phyloP scores from a whole-genome alignment of 2,113 vertebrate genomes.

The Gulo gulo region DNA sequence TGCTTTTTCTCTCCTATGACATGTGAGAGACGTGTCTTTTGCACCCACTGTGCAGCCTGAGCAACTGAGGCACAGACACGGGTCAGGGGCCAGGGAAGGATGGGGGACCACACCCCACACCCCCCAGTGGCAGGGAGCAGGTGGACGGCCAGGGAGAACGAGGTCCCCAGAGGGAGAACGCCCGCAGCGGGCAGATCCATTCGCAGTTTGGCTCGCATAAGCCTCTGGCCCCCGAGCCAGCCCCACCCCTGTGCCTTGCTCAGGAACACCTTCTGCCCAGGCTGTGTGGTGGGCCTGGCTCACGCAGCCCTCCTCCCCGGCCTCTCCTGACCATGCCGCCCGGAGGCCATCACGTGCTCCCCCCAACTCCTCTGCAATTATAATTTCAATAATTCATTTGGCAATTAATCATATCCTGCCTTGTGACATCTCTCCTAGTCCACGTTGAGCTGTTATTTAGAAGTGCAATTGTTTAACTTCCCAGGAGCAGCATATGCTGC shows the following conservation, averaged over 20 bases:
- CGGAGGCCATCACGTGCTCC: not conserved
- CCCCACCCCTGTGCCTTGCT: too few species aligned
- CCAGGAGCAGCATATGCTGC: slow-evolving; percentile 47
- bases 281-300: too few species aligned
- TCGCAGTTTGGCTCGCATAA: not conserved
- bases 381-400: slow-evolving; percentile 65
- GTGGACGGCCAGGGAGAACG: not conserved
- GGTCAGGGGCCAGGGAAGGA: not conserved
- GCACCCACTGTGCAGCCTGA: not conserved
- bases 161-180: not conserved
- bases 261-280: accelerated
- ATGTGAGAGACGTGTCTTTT: not conserved
- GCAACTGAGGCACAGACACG: not conserved
- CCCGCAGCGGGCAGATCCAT: accelerated
- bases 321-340: not conserved
- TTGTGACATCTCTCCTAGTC: slow-evolving; percentile 59
- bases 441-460: slow-evolving; percentile 44
- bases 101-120: not conserved
- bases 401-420: slow-evolving; percentile 69
- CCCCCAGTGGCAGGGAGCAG: not conserved
- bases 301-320: not conserved
- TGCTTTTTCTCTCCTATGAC: not conserved
- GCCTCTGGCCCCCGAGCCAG: accelerated
- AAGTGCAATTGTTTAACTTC: slow-evolving; percentile 62
- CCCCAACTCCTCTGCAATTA: slow-evolving; percentile 57